Base-by-base conservation (phyloP, 1,140 invertebrate species). In the Zaprionus vittiger region DNA sequence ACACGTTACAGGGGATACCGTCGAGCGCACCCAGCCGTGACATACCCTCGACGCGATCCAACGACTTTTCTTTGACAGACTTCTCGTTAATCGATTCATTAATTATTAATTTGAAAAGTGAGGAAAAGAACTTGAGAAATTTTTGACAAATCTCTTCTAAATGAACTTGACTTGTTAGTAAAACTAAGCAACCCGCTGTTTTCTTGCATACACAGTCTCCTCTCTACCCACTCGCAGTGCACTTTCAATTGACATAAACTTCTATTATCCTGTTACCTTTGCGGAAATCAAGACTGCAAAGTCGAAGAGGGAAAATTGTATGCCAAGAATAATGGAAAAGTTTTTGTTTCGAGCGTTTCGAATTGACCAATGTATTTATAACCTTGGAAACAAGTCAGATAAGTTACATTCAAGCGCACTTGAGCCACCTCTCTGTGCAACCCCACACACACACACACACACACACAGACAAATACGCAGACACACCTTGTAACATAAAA, bases 341-440 rank as follows among this genome's bases (percentile, higher is more conserved):
- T 47, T 47, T 44, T 44, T 44, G 41, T 47, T 47, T 47, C n/a
- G n/a, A 44, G 41, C n/a, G n/a, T 17, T 44, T 44, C 7, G 15
- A 47, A 47, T 47, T 47, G 41, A 47, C n/a, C 41, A 47, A 47
- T 47, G 41, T 47, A 47, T 47, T 47, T 47, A n/a, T 47, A 9
- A 47, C 41, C 41, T 9, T 47, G 41, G 17, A 47, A 47, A 47
- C 41, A 47, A 47, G 41, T 47, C 41, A 15, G n/a, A 47, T 4
- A 17, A 47, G 7, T 47, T 17, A 20, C 41, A 9, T 17, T 17
- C 41, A n/a, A 11, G 41, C n/a, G 7, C 41, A 47, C 41, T 47
- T 15, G 15, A 41, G 15, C 15, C 38, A 41, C 14, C 38, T 41
- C 41, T 1, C n/a, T 47, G 41, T 17, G 41, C 41, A 47, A 47